Evolutionary conservation across 1,140 invertebrate species (phyloP), one percentile per base, ranked within the genome.

Genomic region (Asbolus verrucosus): DNA sequence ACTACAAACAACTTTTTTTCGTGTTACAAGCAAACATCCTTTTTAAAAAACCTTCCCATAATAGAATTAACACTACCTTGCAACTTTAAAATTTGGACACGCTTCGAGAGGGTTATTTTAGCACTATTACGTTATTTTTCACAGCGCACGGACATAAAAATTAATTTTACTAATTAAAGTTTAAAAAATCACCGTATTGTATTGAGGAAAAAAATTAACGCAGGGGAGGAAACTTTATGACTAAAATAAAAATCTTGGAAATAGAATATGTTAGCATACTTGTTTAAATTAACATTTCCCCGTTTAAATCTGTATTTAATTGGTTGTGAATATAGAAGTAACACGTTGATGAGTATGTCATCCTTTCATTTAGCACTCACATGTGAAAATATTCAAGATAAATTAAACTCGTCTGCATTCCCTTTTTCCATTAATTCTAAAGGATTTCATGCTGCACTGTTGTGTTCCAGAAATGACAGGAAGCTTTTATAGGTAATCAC

Each of bases 41-140:
- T 21, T 19, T 63, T n/a, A 63, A 62, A 41, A 63, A 38, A 63
- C 36, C 59, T 36, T 62, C 30, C 31, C 14, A 24, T 62, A 39
- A 39, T 27, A 27, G 33, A 39, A 27, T 63, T 38, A 41, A 41
- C 61, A 63, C 19, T 15, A 63, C 13, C 13, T 21, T 41, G 33
- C 33, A 63, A 63, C 15, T 41, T 63, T 16, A 13, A 27, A 39
- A 41, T 39, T 63, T 18, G 33, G n/a, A 63, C 33, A 9, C 33
- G 9, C 21, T 41, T 1, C 19, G 5, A 27, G 21, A 19, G 46
- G 46, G 18, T 54, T 54, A 54, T 54, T 54, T 54, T 54, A 54
- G 46, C 46, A 54, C 46, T 11, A 54, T 24, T 54, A 54, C 46
- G 46, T 21, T 54, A 54, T 54, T 54, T 54, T 54, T 54, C 46